Percentiles rank a stretch among this genome's conserved stretches.
Evolutionary conservation across 2,113 vertebrate species (phyloP).

Genomic region (Nycticryphes semicollaris): DNA sequence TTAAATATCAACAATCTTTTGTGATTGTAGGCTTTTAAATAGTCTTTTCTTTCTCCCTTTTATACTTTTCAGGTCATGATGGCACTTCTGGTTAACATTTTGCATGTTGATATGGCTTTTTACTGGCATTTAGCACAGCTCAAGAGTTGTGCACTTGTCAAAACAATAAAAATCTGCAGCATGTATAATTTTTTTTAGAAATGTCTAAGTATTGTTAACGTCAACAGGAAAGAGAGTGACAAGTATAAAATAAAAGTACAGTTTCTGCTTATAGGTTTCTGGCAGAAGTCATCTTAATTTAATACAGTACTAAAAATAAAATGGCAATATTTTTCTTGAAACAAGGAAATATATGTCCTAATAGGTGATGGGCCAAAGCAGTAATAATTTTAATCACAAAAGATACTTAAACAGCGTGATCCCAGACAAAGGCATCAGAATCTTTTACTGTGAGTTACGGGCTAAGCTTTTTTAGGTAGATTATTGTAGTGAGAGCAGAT

Average conservation of each 20-base stretch:
- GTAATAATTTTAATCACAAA: slow-evolving; percentile 68
- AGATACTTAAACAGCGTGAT: slow-evolving; percentile 56
- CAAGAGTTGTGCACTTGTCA: slow-evolving; percentile 46
- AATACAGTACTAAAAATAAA: slow-evolving; percentile 28
- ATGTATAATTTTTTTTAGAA: neutral
- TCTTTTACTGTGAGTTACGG: slow-evolving; percentile 64
- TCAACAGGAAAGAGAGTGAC: neutral
- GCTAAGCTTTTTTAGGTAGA: slow-evolving; percentile 56
- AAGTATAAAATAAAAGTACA: neutral
- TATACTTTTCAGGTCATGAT: slow-evolving; percentile 17
- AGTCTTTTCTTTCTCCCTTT: neutral
- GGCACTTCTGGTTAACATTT: slow-evolving; percentile 56
- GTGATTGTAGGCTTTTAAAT: slow-evolving; percentile 27
- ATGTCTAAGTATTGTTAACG: neutral
- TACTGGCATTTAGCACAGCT: slow-evolving; percentile 58
- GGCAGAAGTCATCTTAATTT: slow-evolving; percentile 24
- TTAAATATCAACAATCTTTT: slow-evolving; percentile 53
- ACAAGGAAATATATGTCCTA: slow-evolving; percentile 44
- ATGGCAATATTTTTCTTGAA: slow-evolving; percentile 46
- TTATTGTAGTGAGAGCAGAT: slow-evolving; percentile 75
- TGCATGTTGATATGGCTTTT: slow-evolving; percentile 46
- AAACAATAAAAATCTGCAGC: slow-evolving; percentile 56
- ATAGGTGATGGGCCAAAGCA: slow-evolving; percentile 30
- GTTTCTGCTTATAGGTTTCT: slow-evolving; percentile 20
- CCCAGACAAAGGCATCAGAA: slow-evolving; percentile 55